phyloP scores from a whole-genome alignment of 2,113 vertebrate genomes.

The Sinocyclocheilus anshuiensis region DNA sequence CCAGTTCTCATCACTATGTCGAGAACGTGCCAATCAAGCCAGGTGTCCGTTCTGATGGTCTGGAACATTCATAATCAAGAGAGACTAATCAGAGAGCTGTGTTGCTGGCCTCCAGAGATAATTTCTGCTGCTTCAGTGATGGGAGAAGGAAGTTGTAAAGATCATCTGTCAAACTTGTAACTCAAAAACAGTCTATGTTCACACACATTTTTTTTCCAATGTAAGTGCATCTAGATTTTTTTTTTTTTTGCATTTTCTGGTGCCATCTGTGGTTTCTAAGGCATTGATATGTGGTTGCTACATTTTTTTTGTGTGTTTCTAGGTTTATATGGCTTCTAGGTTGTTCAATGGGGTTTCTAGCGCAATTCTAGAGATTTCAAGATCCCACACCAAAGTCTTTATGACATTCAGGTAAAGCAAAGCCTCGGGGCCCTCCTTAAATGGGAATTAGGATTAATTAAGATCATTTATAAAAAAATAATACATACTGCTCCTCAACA shows the following conservation, averaged over 20 bases:
- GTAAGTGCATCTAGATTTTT: not conserved
- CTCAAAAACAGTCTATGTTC: not conserved
- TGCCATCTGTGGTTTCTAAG: not conserved
- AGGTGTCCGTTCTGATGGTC: not conserved
- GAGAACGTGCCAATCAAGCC: conserved; percentile 24
- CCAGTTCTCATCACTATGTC: not conserved
- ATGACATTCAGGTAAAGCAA: not conserved
- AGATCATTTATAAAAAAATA: not conserved
- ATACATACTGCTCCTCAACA: not conserved
- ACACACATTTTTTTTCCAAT: not conserved
- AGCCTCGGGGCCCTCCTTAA: not conserved
- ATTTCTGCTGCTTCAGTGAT: not conserved
- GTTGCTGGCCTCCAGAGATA: conserved; percentile 3
- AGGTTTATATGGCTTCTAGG: not conserved
- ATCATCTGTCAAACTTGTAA: not conserved
- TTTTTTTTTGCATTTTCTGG: not conserved
- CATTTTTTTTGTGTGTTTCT: not conserved
- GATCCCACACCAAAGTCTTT: not conserved
- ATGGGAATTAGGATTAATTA: not conserved
- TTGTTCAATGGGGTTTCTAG: not conserved
- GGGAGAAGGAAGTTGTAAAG: not conserved
- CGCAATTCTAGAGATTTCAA: not conserved
- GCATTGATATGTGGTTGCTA: not conserved
- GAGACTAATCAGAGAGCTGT: conserved; percentile 8
- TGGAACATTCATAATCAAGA: not conserved